Conservation (phyloP, 1,140 invertebrate genomes). For the Nasonia vitripennis region DNA sequence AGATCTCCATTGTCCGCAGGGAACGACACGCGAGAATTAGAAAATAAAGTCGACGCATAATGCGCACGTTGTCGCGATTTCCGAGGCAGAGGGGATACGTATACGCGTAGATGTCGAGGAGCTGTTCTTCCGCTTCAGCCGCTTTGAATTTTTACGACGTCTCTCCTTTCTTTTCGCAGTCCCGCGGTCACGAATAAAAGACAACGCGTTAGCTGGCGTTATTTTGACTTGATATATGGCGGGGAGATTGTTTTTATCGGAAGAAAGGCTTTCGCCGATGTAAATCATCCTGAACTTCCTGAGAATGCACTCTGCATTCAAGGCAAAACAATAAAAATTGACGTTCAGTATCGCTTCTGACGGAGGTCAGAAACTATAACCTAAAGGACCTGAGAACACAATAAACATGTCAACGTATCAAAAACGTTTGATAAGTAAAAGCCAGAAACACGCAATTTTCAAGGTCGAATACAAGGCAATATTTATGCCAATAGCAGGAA, state of each 20-base stretch:
- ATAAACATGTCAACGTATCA: no score
- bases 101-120: not conserved
- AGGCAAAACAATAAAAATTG: no score
- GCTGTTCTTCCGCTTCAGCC: not conserved
- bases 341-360: no score
- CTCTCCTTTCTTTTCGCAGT: slow-evolving; percentile 2
- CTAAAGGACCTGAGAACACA: no score
- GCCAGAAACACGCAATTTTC: no score
- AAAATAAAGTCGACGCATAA: not conserved
- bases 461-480: no score
- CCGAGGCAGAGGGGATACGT: not conserved
- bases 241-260: not conserved
- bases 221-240: not conserved
- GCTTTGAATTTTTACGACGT: slow-evolving; percentile 48
- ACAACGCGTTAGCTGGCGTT: not conserved
- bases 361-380: no score
- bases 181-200: not conserved
- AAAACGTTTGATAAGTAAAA: no score
- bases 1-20: not conserved
- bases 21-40: slow-evolving; percentile 7
- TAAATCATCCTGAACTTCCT: not conserved
- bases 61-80: slow-evolving; percentile 1
- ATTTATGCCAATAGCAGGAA: no score
- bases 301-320: not conserved
- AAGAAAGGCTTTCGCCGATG: not conserved